Base-by-base conservation (phyloP, 2,797 vertebrate species). In the Arctocebus calabarensis region DNA sequence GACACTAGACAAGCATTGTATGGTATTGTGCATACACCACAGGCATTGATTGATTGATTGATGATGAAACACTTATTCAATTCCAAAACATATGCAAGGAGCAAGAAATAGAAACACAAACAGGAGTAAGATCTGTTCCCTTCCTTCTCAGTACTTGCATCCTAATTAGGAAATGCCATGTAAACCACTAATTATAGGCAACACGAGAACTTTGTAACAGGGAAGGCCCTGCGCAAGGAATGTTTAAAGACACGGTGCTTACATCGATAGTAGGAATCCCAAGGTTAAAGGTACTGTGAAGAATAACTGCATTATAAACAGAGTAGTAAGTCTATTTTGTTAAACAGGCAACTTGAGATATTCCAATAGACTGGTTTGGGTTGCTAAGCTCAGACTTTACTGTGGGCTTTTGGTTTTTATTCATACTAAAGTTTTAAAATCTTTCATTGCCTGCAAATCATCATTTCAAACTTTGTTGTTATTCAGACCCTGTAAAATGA, bases 401-500 rank as follows among this genome's bases (percentile, higher is more conserved):
- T 73, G 11, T 52, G 9, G 84, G 62, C 77, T 89, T 92, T 93
- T n/a, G 48, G 52, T 85, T 96, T 97, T 82, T 95, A 95, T 74
- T 96, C 84, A 91, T 78, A 82, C 74, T 79, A 68, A 95, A 74
- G 74, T 64, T 95, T 93, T 95, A 48, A 88, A 37, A 73, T 78
- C 61, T 95, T 95, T 64, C 57, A 62, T 85, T 95, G 61, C 73
- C 75, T 95, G 91, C 86, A 91, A 96, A 81, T 91, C 37, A 94
- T 78, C 66, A 90, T 93, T 94, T 94, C 68, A 92, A 93, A 45
- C 70, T 86, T 93, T 20, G 8, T 70, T 96, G 45, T 88, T 95
- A 83, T 93, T 90, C 74, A 91, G 52, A 93, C 34, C 48, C 71
- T 94, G 81, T 94, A 96, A 96, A 84, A 94, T 90, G 52, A 93